Evolutionary conservation across 2,797 vertebrate genomes (phyloP), one percentile per base, ranked within the genome.

Genomic region (Sebastes diaconus): DNA sequence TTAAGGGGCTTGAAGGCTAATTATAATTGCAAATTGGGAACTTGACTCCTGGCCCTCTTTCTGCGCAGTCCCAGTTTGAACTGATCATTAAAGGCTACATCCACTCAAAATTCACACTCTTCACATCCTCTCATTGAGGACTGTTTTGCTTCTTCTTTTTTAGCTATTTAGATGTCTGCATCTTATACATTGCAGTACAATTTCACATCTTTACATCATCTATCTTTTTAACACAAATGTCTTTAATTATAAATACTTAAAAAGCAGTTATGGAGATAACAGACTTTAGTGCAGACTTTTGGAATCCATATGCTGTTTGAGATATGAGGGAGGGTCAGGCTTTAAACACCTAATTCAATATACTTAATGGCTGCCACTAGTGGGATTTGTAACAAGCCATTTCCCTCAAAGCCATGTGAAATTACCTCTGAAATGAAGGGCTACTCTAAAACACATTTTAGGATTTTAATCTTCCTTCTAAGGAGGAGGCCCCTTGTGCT

Each of bases 1-100:
- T 81, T 59, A 75, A 85, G 77, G 79, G 50, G 75, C 78, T 82
- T 29, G 68, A 46, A 70, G 73, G 73, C 68, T 82, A 75, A 91
- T 90, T 90, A 77, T 80, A 88, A 90, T 87, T 87, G 83, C 80
- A 87, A 92, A 92, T 88, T 66, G 67, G 70, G 32, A 77, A 36
- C 77, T 89, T 84, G 79, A 90, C 88, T 90, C 71, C 69, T 80
- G 75, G 82, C 80, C 75, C 65, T 81, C 16, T 80, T 81, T 86
- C 25, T 10, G 57, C 24, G 4, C 67, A 74, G 84, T 79, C 67
- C 64, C 70, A 72, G 58, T 84, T 73, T 78, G 73, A 79, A 81
- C 50, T 71, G 54, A 84, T 81, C 58, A 65, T 85, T 86, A 87
- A 86, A 86, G 82, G 73, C 32, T 22, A 16, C 65, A 50, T 77